phyloP scores from a whole-genome alignment of 2,888 invertebrate genomes.

The Morinoia aosen region DNA sequence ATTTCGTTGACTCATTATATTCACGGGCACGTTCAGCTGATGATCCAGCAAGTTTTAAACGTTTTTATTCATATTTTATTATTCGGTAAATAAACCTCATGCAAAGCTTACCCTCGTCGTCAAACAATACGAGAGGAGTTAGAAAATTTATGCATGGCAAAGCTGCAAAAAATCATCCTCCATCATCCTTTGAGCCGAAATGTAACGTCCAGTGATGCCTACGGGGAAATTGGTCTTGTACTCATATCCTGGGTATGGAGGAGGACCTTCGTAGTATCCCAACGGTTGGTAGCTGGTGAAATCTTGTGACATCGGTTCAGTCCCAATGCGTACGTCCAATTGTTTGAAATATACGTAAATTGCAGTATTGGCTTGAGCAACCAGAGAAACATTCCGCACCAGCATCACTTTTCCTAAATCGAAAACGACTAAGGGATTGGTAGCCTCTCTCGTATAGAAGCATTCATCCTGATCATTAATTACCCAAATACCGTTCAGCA shows the following conservation, averaged over 20 bases:
- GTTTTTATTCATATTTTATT: too few relatives aligned
- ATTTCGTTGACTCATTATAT: too few relatives aligned
- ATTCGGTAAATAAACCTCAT: too few relatives aligned
- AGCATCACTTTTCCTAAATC: not conserved
- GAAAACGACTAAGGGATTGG: not conserved
- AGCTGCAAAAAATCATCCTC: not conserved
- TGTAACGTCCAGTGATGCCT: not conserved
- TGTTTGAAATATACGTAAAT: not conserved
- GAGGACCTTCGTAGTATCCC: not conserved
- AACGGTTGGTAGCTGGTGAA: not conserved
- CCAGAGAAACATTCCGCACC: not conserved
- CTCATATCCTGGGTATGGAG: not conserved
- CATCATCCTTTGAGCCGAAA: not conserved
- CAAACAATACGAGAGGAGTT: not conserved
- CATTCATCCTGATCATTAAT: not conserved
- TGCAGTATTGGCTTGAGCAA: not conserved
- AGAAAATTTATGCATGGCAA: not conserved
- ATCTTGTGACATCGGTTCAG: not conserved
- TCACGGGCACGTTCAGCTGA: too few relatives aligned
- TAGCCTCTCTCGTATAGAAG: not conserved
- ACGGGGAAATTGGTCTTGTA: not conserved
- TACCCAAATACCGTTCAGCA: not conserved
- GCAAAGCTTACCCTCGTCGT: not conserved
- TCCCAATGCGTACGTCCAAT: not conserved
- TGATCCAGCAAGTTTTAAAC: not conserved